Base-by-base conservation (phyloP, 2,888 invertebrate genomes). In the Athrips mouffetella region DNA sequence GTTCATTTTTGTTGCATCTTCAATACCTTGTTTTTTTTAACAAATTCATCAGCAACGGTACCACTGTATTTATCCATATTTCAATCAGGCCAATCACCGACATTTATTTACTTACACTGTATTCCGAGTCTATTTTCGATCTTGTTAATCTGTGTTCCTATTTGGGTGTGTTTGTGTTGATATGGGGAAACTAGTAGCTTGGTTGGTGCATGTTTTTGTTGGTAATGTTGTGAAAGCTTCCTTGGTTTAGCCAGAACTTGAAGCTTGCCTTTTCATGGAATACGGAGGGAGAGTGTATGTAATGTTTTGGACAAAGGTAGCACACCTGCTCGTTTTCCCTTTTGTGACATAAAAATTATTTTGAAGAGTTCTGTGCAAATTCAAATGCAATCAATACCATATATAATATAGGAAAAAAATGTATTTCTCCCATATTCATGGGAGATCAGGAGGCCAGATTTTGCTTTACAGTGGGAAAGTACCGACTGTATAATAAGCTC, bases 1-100 rank as follows among this genome's bases (percentile, higher is more conserved):
- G n/a, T n/a, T n/a, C n/a, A n/a, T n/a, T n/a, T n/a, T n/a, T n/a
- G n/a, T n/a, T n/a, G n/a, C n/a, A n/a, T n/a, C n/a, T n/a, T n/a
- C n/a, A n/a, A n/a, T n/a, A n/a, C n/a, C n/a, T n/a, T n/a, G n/a
- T n/a, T n/a, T n/a, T n/a, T n/a, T n/a, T n/a, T n/a, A n/a, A n/a
- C n/a, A n/a, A n/a, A n/a, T n/a, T n/a, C n/a, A n/a, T 69, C 68
- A 68, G 21, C 18, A 10, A 7, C 11, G 18, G n/a, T 18, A 18
- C 37, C 20, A 18, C n/a, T n/a, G 70, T 66, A 72, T 73, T 65
- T 65, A 53, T 60, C 78, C 73, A 79, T 82, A 83, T 78, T 82
- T 83, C 82, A 82, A 77, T 83, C 81, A 76, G 64, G 64, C 58
- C 64, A 63, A 68, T 67, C 67, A 64, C 79, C 70, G 74, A 77